These are phyloP conservation scores for Nesidiocoris tenuis DNA, from an alignment of 2,888 invertebrate genomes.

Conservation along the genomic window DNA sequence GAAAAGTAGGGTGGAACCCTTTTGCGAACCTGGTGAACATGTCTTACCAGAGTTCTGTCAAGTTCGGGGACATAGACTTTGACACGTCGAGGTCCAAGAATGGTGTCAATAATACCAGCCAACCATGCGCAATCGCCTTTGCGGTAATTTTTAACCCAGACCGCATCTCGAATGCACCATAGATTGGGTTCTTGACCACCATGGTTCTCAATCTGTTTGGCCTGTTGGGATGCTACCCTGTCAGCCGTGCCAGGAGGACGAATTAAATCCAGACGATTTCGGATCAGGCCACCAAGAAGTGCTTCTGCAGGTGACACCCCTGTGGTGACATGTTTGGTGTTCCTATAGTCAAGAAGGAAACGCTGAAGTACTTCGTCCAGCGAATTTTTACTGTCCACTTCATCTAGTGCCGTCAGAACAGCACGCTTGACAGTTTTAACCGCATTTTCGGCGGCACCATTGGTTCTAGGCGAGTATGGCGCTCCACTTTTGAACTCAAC, in stretches of 20 bases:
- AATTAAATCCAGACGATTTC: slow-evolving; percentile 5
- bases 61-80: background rate
- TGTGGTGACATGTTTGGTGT: slow-evolving; percentile 16
- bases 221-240: background rate
- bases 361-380: background rate
- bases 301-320: slow-evolving; percentile 5
- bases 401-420: background rate
- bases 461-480: slow-evolving; percentile 19
- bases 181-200: background rate
- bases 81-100: background rate
- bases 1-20: too few species aligned
- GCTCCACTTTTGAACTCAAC: slow-evolving; percentile 15
- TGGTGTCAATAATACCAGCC: too few species aligned
- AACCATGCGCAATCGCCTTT: background rate
- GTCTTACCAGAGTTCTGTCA: background rate
- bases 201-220: background rate
- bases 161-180: background rate
- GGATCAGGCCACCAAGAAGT: background rate
- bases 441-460: slow-evolving; percentile 41
- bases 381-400: background rate
- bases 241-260: background rate
- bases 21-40: background rate
- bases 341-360: slow-evolving; percentile 15
- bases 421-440: slow-evolving; percentile 32
- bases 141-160: slow-evolving; percentile 10